Evolutionary conservation across 1,140 invertebrate species (phyloP).

Genomic region (Pogonomyrmex barbatus): DNA sequence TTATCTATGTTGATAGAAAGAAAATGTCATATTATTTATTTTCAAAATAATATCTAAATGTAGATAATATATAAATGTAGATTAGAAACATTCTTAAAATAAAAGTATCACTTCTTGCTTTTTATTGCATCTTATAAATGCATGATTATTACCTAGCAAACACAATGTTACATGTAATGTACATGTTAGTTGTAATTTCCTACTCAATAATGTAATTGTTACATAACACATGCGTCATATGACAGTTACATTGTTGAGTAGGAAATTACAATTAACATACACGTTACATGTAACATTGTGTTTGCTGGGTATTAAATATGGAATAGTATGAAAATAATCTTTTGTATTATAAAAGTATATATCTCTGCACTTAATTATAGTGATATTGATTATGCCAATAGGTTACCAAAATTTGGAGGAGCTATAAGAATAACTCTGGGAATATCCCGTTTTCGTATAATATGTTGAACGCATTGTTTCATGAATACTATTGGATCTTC

Average conservation of each 20-base stretch:
- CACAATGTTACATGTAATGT: no score
- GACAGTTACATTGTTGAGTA: no score
- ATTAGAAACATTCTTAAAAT: not conserved
- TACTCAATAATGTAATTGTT: no score
- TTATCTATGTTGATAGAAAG: conserved; percentile 63
- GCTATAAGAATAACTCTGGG: conserved; percentile 84
- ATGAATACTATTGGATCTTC: conserved; percentile 85
- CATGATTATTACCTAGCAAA: not conserved
- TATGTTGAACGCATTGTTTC: conserved; percentile 84
- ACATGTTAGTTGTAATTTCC: no score
- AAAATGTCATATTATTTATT: not conserved
- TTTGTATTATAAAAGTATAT: not conserved
- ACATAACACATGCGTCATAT: no score
- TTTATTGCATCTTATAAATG: conserved; percentile 2
- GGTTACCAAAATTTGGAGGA: conserved; percentile 80
- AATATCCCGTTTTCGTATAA: conserved; percentile 81
- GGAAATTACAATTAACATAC: no score
- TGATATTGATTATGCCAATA: not conserved
- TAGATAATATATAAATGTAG: not conserved
- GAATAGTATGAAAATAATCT: not conserved
- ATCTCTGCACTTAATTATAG: not conserved
- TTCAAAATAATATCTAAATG: not conserved
- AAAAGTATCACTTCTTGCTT: not conserved
- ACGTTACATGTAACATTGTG: no score
- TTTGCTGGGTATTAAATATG: not conserved